Conservation (phyloP, 2,888 invertebrate genomes). For the Agrotis ipsilon region DNA sequence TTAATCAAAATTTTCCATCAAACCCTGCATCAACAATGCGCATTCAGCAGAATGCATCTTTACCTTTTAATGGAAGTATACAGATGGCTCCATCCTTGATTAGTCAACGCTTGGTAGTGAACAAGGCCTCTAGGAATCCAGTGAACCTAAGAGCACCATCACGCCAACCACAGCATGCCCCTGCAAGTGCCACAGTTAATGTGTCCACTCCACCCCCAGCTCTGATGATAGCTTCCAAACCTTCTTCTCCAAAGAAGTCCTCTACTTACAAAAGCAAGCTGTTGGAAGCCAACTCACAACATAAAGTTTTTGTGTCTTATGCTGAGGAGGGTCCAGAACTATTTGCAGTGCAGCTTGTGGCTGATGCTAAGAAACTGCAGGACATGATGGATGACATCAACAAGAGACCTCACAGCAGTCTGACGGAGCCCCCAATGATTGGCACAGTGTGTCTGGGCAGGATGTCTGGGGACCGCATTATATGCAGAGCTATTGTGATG, state of each 20-base stretch:
- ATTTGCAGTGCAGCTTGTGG: conserved; percentile 94
- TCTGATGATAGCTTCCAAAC: conserved; percentile 69
- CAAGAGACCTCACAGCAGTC: conserved; percentile 90
- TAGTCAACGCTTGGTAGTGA: conserved; percentile 80
- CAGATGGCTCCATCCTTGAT: conserved; percentile 76
- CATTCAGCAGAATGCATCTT: conserved; percentile 79
- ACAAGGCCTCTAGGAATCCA: conserved; percentile 81
- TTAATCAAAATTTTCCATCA: conserved; percentile 85
- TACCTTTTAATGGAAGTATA: conserved; percentile 81
- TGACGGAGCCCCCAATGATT: conserved; percentile 93
- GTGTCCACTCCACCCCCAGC: conserved; percentile 56
- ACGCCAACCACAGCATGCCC: conserved; percentile 79
- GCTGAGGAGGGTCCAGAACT: conserved; percentile 95
- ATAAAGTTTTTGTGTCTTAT: conserved; percentile 94
- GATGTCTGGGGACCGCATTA: conserved; percentile 93
- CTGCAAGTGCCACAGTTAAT: conserved; percentile 52
- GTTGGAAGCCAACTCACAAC: conserved; percentile 88
- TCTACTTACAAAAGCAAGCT: conserved; percentile 90
- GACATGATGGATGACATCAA: conserved; percentile 94
- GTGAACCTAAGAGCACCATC: conserved; percentile 81
- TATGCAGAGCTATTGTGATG: conserved; percentile 95
- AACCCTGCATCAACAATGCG: conserved; percentile 87
- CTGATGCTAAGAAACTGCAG: conserved; percentile 91
- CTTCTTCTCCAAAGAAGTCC: conserved; percentile 83
- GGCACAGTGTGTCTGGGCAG: conserved; percentile 95